Evolutionary conservation across 2,113 vertebrate genomes (phyloP).

Genomic region (Crotophaga sulcirostris): DNA sequence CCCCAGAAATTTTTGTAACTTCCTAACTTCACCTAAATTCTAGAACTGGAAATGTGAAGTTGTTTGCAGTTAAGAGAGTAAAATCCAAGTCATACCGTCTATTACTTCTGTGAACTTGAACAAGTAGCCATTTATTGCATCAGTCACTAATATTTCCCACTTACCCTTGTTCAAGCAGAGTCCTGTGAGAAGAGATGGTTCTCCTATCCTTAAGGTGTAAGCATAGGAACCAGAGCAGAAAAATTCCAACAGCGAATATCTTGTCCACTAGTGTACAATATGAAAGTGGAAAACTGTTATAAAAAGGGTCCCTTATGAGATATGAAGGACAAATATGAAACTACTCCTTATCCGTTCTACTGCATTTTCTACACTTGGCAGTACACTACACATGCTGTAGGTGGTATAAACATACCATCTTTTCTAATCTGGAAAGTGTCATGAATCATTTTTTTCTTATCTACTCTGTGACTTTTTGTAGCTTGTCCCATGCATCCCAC

Average conservation of each 20-base stretch:
- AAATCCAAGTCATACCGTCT: not conserved
- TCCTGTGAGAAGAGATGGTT: not conserved
- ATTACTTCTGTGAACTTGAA: not conserved
- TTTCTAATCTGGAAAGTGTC: not conserved
- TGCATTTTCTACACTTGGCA: not conserved
- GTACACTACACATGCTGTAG: not conserved
- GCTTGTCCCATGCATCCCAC: not conserved
- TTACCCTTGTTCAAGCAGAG: not conserved
- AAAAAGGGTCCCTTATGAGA: not conserved
- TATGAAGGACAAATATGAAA: not conserved
- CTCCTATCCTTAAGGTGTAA: not conserved
- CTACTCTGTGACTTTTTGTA: not conserved
- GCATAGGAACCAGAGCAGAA: not conserved
- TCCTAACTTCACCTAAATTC: not conserved
- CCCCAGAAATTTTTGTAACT: not conserved
- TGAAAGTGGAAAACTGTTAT: not conserved
- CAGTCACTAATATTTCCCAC: not conserved
- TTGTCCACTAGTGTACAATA: not conserved
- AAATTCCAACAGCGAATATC: not conserved
- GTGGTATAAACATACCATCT: not conserved
- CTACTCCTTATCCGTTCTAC: not conserved
- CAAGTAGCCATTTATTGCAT: not conserved
- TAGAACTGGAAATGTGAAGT: not conserved
- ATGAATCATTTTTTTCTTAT: not conserved
- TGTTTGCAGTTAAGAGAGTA: not conserved